phyloP scores from a whole-genome alignment of 2,113 vertebrate species.

The Tichodroma muraria region DNA sequence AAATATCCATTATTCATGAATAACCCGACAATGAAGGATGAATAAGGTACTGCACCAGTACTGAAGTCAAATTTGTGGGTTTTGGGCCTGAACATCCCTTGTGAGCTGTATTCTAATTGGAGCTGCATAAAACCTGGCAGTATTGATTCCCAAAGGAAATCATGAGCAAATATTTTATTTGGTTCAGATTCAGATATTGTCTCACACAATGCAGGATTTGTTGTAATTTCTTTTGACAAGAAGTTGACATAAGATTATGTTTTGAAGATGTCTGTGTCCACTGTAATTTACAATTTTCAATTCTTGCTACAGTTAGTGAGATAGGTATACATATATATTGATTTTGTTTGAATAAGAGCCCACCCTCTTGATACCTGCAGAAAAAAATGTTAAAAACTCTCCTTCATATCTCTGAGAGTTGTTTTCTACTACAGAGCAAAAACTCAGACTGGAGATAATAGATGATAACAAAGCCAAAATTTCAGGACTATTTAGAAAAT shows the following conservation, averaged over 20 bases:
- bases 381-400: not conserved
- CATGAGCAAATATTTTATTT: not conserved
- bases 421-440: not conserved
- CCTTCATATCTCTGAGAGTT: not conserved
- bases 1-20: not conserved
- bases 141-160: not conserved
- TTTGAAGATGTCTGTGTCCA: not conserved
- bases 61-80: not conserved
- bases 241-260: not conserved
- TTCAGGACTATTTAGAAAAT: not conserved
- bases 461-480: not conserved
- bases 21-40: not conserved
- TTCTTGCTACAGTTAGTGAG: not conserved
- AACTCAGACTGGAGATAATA: not conserved
- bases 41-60: not conserved
- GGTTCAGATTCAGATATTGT: not conserved
- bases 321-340: not conserved
- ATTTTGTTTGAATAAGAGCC: not conserved
- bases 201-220: not conserved
- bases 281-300: not conserved
- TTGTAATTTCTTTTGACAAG: not conserved
- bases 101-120: not conserved
- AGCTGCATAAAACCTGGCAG: not conserved
- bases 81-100: not conserved
- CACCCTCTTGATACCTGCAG: not conserved